Evolutionary conservation across 2,888 invertebrate species (phyloP), one percentile per base, ranked within the genome.

Genomic region (Drosophila atripex): DNA sequence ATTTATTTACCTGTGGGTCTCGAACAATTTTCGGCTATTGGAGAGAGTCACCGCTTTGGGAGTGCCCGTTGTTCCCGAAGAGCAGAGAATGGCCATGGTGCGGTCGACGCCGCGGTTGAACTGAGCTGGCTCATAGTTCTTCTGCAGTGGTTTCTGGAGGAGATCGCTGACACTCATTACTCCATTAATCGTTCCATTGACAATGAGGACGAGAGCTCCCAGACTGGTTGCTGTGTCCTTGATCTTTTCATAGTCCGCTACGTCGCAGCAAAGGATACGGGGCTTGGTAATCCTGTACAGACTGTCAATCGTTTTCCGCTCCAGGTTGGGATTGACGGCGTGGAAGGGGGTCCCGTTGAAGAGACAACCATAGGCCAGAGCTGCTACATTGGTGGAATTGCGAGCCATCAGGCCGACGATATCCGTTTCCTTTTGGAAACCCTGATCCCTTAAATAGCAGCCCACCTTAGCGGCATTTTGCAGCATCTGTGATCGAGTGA

Each of bases 21-120:
- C 80, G 23, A 84, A 84, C 2, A 84, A 63, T 14, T 65, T 66
- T 5, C 78, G 80, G 5, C 88, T 84, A 16, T 84, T 84, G 2
- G 83, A 76, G 16, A 84, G 63, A 8, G 84, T 88, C 3, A 90
- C 89, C 1, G 90, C 91, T 60, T 91, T 91, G 7, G 91, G 89
- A 0, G 77, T 70, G 0, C 90, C 91, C 0, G 91, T 91, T 5
- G 91, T 90, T n/a, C 91, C 91, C 3, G 90, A 91, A 54, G 89
- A 90, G 78, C 79, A 90, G 12, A 91, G 58, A 28, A 91, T 89
- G 78, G 82, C 83, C 77, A 84, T 57, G 14, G 54, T 82, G 8
- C 83, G 79, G 61, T 84, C 76, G 1, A 68, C 58, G 35, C 86
- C 87, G 0, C 58, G 50, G 5, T 55, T 8, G 8, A 79, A 77